A percentile compares a stretch with the other conserved stretches of the same genome.
Conservation (phyloP, 1,140 invertebrate species). For the Halictus rubicundus region DNA sequence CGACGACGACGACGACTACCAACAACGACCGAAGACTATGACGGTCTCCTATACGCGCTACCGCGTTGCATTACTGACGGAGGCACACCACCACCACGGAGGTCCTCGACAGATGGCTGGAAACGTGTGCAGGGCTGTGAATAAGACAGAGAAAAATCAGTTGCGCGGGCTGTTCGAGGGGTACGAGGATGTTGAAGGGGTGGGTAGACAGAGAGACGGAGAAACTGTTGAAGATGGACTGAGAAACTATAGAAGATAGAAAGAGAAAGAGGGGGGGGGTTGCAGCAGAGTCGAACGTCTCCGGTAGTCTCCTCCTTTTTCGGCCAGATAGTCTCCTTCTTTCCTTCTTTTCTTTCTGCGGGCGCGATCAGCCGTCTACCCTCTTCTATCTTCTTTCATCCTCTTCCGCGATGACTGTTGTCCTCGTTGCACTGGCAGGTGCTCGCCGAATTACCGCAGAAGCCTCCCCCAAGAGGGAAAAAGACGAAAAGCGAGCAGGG, state of each 20-base stretch:
- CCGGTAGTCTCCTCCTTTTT: too few relatives aligned
- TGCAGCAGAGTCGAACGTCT: neutral
- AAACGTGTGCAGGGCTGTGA: conserved; percentile 16
- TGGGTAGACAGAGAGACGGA: conserved; percentile 16
- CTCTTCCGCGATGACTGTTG: neutral
- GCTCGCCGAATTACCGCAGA: conserved; percentile 48
- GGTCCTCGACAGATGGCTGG: conserved; percentile 8
- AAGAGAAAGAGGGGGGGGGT: neutral
- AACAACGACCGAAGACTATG: too few relatives aligned
- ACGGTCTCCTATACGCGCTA: too few relatives aligned
- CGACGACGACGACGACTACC: too few relatives aligned
- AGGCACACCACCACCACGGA: too few relatives aligned
- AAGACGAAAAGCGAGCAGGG: conserved; percentile 9
- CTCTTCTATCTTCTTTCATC: neutral
- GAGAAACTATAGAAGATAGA: neutral
- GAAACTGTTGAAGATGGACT: too few relatives aligned
- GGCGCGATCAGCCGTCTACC: neutral
- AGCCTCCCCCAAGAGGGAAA: conserved; percentile 22
- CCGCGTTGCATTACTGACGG: too few relatives aligned
- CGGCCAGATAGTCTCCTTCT: neutral
- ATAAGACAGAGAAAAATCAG: conserved; percentile 24
- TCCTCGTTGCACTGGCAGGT: conserved; percentile 26
- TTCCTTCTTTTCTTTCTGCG: neutral
- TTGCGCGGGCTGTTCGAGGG: neutral
- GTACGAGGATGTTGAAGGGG: neutral